Percentiles rank a stretch among this genome's conserved stretches.
Evolutionary conservation across 2,888 invertebrate species (phyloP).

Genomic region (Erebia aethiops): DNA sequence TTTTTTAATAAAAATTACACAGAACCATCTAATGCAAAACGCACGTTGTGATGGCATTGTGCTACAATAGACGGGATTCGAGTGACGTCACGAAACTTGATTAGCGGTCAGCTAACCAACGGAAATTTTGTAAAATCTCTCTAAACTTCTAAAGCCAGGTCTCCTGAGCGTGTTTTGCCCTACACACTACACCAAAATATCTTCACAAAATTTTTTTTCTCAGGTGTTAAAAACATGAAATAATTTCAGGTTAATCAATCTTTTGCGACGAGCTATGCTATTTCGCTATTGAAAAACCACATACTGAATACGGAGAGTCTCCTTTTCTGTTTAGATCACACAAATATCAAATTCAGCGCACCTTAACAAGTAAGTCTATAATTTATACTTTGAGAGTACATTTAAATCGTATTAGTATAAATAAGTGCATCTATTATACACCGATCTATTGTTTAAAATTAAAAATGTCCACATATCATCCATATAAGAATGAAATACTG

Average conservation of each 20-base stretch:
- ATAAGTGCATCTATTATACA: not conserved
- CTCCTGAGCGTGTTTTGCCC: too few species aligned
- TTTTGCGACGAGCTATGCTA: too few species aligned
- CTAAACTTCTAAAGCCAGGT: not conserved
- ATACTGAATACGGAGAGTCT: not conserved
- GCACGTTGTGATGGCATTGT: not conserved
- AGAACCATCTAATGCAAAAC: not conserved
- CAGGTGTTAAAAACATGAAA: too few species aligned
- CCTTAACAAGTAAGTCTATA: not conserved
- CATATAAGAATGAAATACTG: not conserved
- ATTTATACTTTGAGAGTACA: not conserved
- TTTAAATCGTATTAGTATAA: not conserved
- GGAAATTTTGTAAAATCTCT: not conserved
- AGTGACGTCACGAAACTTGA: slow-evolving; percentile 7
- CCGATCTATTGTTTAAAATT: not conserved
- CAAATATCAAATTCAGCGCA: not conserved
- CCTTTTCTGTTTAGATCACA: not conserved
- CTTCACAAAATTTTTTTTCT: too few species aligned
- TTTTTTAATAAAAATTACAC: slow-evolving; percentile 3
- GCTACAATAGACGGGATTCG: slow-evolving; percentile 14
- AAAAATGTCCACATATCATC: slow-evolving; percentile 2
- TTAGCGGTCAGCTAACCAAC: slow-evolving; percentile 9
- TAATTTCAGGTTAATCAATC: too few species aligned
- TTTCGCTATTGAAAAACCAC: not conserved
- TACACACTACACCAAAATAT: too few species aligned